These are phyloP conservation scores for Chrysina gloriosa DNA, from an alignment of 2,888 invertebrate species.

Conservation along the genomic window DNA sequence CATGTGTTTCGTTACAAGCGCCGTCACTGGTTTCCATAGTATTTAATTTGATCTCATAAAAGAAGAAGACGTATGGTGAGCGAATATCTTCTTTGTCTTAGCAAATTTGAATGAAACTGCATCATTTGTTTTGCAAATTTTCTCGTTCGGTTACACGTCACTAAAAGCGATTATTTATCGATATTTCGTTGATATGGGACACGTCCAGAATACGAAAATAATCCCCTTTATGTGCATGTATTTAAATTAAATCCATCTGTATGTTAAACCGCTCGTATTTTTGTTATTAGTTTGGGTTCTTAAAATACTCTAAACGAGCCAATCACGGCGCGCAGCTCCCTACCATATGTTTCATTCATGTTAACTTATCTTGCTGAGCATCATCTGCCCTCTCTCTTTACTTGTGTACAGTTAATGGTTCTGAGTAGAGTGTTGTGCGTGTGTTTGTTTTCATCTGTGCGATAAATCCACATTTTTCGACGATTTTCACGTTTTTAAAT, in stretches of 20 bases:
- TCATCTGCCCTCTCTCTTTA: slow-evolving; percentile 57
- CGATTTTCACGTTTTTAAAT: slow-evolving; percentile 19
- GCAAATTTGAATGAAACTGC: not conserved
- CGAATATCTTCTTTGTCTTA: no score
- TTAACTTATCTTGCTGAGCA: slow-evolving; percentile 57
- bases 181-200: slow-evolving; percentile 5
- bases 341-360: slow-evolving; percentile 57
- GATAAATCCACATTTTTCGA: slow-evolving; percentile 24
- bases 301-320: slow-evolving; percentile 42
- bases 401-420: slow-evolving; percentile 54
- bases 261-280: slow-evolving; percentile 30
- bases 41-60: no score
- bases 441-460: slow-evolving; percentile 49
- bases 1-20: no score
- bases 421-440: slow-evolving; percentile 52
- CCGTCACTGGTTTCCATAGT: no score
- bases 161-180: slow-evolving; percentile 5
- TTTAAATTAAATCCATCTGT: slow-evolving; percentile 30
- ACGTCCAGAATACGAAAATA: slow-evolving; percentile 28
- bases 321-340: slow-evolving; percentile 40
- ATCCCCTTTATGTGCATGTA: slow-evolving; percentile 29
- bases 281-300: slow-evolving; percentile 38
- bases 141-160: not conserved
- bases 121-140: not conserved
- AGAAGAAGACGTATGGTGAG: no score